phyloP scores from a whole-genome alignment of 2,888 invertebrate genomes.

The Megalurothrips usitatus region DNA sequence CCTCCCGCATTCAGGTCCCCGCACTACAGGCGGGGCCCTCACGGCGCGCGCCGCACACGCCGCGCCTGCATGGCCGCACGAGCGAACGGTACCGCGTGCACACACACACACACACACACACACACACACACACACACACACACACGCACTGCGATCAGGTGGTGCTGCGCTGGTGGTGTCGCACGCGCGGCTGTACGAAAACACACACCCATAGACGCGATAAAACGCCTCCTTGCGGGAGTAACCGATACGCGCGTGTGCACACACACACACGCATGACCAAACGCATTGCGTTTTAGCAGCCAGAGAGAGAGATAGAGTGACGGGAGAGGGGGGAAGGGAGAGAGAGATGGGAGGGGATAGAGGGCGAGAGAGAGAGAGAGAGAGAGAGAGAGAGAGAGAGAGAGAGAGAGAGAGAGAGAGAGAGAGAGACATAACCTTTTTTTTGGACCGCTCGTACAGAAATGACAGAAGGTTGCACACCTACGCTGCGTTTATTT shows the following conservation, averaged over 20 bases:
- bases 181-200: background rate
- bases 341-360: too few species aligned
- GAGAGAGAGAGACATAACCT: too few species aligned
- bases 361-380: too few species aligned
- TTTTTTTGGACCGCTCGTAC: too few species aligned
- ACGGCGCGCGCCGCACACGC: background rate
- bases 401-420: too few species aligned
- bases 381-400: too few species aligned
- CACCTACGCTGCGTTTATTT: too few species aligned
- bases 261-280: background rate
- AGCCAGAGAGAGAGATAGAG: too few species aligned
- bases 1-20: slow-evolving; percentile 19
- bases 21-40: background rate
- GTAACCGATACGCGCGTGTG: background rate
- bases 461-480: too few species aligned
- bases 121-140: background rate
- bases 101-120: background rate
- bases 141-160: background rate
- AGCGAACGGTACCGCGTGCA: background rate
- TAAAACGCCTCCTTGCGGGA: background rate
- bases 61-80: background rate
- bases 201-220: background rate
- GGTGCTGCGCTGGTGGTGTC: too few species aligned
- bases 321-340: too few species aligned
- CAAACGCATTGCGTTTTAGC: too few species aligned